Conservation (phyloP, 2,888 invertebrate species). For the Acrobasis repandana region DNA sequence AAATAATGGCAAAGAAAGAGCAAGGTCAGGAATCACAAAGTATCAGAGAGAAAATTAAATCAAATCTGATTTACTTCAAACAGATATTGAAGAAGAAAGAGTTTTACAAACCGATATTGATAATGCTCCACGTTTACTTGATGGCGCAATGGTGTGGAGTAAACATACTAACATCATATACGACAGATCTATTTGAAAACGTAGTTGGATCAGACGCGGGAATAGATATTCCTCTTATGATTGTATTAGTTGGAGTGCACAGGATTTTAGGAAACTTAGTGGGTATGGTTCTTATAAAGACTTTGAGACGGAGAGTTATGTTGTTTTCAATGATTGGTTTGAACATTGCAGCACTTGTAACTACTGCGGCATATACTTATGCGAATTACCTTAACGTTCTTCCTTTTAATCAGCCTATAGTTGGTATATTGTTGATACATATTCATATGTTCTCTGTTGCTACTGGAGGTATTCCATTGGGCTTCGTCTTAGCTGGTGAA, state of each 20-base stretch:
- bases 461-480: constrained; percentile 36
- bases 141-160: constrained; percentile 42
- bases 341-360: constrained; percentile 21
- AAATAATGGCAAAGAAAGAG: constrained; percentile 17
- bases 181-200: constrained; percentile 33
- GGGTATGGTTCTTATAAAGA: constrained; percentile 37
- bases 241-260: constrained; percentile 36
- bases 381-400: constrained; percentile 10
- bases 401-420: constrained; percentile 28
- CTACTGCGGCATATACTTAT: constrained; percentile 24
- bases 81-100: constrained; percentile 34
- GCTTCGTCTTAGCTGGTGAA: constrained; percentile 38
- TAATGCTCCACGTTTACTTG: constrained; percentile 43
- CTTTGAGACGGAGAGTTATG: constrained; percentile 24
- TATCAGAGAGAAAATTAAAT: not conserved
- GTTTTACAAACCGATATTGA: constrained; percentile 43
- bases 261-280: constrained; percentile 37
- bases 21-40: constrained; percentile 16
- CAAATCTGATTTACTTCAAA: constrained; percentile 16
- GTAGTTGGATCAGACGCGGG: constrained; percentile 33
- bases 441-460: constrained; percentile 37
- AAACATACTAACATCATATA: constrained; percentile 40
- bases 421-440: constrained; percentile 34
- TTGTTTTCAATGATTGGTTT: constrained; percentile 24
- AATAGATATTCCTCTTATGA: constrained; percentile 31